A percentile compares a stretch with the other conserved stretches of the same genome.
These are phyloP conservation scores for Phrynocephalus versicolor DNA, from an alignment of 2,113 vertebrate genomes.

Conservation along the genomic window DNA sequence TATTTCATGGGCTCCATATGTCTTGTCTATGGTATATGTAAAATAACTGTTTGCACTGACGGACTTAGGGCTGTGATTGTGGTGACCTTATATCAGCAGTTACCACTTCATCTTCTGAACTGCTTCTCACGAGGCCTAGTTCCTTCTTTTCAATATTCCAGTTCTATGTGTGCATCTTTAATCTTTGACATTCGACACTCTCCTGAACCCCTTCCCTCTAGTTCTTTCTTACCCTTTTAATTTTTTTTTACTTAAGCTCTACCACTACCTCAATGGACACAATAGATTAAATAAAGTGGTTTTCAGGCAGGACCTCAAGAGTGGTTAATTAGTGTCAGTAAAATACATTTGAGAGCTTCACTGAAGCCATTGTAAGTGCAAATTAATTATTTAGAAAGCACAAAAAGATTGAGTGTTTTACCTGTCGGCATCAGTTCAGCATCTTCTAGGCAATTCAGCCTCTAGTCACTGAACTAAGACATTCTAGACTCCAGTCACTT, in stretches of 20 bases:
- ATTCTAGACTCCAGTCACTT: neutral
- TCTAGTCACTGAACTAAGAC: constrained; percentile 18
- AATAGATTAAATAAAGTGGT: constrained; percentile 45
- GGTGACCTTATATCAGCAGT: neutral
- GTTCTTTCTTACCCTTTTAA: constrained; percentile 12
- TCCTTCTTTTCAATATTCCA: neutral
- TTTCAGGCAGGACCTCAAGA: constrained; percentile 42
- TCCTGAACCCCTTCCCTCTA: neutral
- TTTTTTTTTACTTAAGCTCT: constrained; percentile 53
- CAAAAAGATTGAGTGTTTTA: constrained; percentile 16
- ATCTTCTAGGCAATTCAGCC: constrained; percentile 25
- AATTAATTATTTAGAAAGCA: constrained; percentile 53
- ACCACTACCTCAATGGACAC: constrained; percentile 38
- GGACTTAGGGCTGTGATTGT: neutral
- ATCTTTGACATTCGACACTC: neutral
- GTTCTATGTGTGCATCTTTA: neutral
- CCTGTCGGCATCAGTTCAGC: constrained; percentile 34
- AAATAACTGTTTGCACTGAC: no score
- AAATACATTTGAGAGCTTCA: constrained; percentile 22
- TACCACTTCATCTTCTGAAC: neutral
- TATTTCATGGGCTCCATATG: neutral
- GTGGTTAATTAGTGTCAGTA: constrained; percentile 45
- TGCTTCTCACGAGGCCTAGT: neutral
- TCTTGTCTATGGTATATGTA: neutral
- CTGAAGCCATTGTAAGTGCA: constrained; percentile 32